Evolutionary conservation across 1,140 invertebrate genomes (phyloP), one percentile per base, ranked within the genome.

Genomic region (Calliphora vicina): DNA sequence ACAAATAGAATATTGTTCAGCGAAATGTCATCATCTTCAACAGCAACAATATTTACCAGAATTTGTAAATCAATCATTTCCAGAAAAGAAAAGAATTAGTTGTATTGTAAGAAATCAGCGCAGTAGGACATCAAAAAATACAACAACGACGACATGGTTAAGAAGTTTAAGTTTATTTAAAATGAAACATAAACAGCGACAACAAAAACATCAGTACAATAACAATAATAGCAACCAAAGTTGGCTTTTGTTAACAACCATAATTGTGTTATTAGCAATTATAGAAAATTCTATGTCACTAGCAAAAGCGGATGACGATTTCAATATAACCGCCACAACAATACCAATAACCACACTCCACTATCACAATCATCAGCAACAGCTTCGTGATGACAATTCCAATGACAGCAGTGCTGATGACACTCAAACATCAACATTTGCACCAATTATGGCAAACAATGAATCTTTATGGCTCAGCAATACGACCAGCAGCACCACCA

Each of bases 141-240:
- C 84, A 23, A 15, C 80, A 23, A 15, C 80, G 29, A 26, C 35
- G 73, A 84, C 82, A 82, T 83, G 84, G 8, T 23, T 72, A 73
- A 78, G 73, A 43, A 29, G 27, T 81, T 67, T 71, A 67, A n/a
- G 20, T 1, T 26, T 61, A 42, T 27, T 72, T 45, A 43, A 78
- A 78, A 43, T 35, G 42, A 20, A 50, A 50, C 12, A 84, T 76
- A 73, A 61, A 27, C 80, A 26, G 17, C 82, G 57, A 73, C 81
- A 45, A 20, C 43, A 80, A 71, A 43, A 80, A 76, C 83, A 57
- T 20, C 35, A 35, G 35, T 12, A 35, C 73, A 57, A 12, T 17
- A 74, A 45, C 81, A 35, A 74, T 29, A 27, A 25, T 17, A 23
- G 76, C 82, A 82, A 67, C 25, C 25, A 71, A 76, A n/a, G 74